Evolutionary conservation across 2,888 invertebrate genomes (phyloP).

Genomic region (Temnothorax ravouxi): DNA sequence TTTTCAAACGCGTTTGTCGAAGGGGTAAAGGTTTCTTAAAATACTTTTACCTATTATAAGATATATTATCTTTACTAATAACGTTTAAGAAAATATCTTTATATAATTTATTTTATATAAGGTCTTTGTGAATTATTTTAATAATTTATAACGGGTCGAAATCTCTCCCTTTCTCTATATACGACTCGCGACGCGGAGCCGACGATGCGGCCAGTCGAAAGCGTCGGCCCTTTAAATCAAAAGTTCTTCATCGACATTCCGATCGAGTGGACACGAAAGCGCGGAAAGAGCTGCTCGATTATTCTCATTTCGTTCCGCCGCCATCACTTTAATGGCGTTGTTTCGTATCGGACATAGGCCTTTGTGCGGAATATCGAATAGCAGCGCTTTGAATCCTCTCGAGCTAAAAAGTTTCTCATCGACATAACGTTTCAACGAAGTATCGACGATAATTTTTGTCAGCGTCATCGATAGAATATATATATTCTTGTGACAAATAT

Average conservation of each 20-base stretch:
- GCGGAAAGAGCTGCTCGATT: slow-evolving; percentile 55
- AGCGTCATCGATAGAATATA: neutral
- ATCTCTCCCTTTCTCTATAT: slow-evolving; percentile 5
- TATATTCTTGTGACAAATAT: slow-evolving; percentile 14
- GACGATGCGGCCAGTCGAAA: slow-evolving; percentile 42
- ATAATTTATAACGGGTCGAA: slow-evolving; percentile 5
- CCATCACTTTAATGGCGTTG: slow-evolving; percentile 58
- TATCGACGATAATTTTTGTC: slow-evolving; percentile 31
- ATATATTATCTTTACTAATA: no score
- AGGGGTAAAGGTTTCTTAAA: neutral
- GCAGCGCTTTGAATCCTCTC: slow-evolving; percentile 40
- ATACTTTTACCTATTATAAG: no score
- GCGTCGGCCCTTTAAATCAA: slow-evolving; percentile 57
- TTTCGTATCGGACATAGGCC: slow-evolving; percentile 55
- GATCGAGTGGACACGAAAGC: slow-evolving; percentile 56
- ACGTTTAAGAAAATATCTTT: neutral
- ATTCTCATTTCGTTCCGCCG: slow-evolving; percentile 55
- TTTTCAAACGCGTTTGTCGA: neutral
- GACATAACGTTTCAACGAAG: slow-evolving; percentile 47
- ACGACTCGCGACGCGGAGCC: neutral
- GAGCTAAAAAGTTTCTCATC: slow-evolving; percentile 52
- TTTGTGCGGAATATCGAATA: slow-evolving; percentile 55
- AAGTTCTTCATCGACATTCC: slow-evolving; percentile 58
- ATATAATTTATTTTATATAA: slow-evolving; percentile 32
- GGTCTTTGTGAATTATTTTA: slow-evolving; percentile 25